A percentile compares a stretch with the other conserved stretches of the same genome.
Evolutionary conservation across 2,888 invertebrate genomes (phyloP).

Genomic region (Drosophila buzzatii): DNA sequence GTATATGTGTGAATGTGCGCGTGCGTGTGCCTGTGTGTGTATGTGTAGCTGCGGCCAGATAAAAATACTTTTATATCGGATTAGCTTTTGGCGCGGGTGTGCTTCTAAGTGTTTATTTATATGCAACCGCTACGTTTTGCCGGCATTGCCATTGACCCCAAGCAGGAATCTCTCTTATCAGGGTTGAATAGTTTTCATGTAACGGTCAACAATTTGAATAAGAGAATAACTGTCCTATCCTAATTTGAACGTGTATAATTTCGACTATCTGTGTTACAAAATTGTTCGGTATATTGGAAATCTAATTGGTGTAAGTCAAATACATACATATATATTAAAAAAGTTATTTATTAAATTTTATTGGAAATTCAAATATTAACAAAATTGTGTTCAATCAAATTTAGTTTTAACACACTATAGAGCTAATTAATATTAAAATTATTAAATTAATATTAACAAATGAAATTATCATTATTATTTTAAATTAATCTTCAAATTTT

Average conservation of each 20-base stretch:
- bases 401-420: no score
- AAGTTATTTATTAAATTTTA: background rate
- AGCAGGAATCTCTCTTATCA: constrained; percentile 24
- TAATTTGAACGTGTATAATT: background rate
- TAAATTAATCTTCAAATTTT: no score
- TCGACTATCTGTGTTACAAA: background rate
- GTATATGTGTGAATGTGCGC: background rate
- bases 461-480: no score
- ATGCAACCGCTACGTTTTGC: constrained; percentile 49
- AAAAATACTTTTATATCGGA: constrained; percentile 70
- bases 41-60: constrained; percentile 41
- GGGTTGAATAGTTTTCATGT: constrained; percentile 28
- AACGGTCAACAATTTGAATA: constrained; percentile 10
- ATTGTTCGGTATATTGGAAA: background rate
- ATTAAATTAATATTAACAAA: no score
- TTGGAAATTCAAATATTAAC: background rate
- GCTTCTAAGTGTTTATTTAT: constrained; percentile 58
- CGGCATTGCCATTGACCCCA: constrained; percentile 78
- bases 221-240: background rate
- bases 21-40: constrained; percentile 3
- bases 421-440: no score
- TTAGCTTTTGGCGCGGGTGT: constrained; percentile 76
- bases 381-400: background rate
- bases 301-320: background rate
- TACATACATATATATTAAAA: background rate